Conservation (phyloP, 92 coral and sea anemone genomes). For the Bergia puertoricense region DNA sequence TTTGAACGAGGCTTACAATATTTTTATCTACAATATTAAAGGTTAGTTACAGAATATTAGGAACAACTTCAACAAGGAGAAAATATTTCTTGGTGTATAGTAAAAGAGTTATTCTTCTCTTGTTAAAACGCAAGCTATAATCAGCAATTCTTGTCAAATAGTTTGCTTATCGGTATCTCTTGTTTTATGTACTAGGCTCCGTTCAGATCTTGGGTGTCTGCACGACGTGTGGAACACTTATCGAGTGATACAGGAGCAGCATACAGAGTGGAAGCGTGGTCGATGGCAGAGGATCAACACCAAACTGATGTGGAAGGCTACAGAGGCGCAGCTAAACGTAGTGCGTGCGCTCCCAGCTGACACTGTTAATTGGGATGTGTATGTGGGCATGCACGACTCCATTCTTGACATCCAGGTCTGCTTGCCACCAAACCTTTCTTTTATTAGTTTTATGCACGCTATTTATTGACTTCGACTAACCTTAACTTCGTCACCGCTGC, state of each 20-base stretch:
- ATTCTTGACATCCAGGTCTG: slow-evolving; percentile 87
- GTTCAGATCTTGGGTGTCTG: slow-evolving; percentile 89
- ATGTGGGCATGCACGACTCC: slow-evolving; percentile 85
- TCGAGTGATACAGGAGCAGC: slow-evolving; percentile 94
- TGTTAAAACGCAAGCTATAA: no score
- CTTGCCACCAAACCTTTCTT: not conserved
- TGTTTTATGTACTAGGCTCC: slow-evolving; percentile 56
- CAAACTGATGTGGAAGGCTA: slow-evolving; percentile 86
- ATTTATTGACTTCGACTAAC: not conserved
- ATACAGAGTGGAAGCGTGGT: slow-evolving; percentile 95
- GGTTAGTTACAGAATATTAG: no score
- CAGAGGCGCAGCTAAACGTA: slow-evolving; percentile 84
- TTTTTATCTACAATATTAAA: no score
- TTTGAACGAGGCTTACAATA: no score
- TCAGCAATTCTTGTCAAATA: not conserved
- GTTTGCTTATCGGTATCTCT: not conserved
- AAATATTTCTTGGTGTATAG: no score
- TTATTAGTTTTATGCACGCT: not conserved
- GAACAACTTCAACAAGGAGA: no score
- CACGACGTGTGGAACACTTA: slow-evolving; percentile 94
- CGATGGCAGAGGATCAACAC: slow-evolving; percentile 99
- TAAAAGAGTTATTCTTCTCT: no score
- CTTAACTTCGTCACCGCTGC: not conserved
- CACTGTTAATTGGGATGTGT: slow-evolving; percentile 87
- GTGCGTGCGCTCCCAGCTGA: slow-evolving; percentile 81